phyloP scores from a whole-genome alignment of 30 jellyfish, hydroid and myxozoan genomes.

The Hydractinia echinata region DNA sequence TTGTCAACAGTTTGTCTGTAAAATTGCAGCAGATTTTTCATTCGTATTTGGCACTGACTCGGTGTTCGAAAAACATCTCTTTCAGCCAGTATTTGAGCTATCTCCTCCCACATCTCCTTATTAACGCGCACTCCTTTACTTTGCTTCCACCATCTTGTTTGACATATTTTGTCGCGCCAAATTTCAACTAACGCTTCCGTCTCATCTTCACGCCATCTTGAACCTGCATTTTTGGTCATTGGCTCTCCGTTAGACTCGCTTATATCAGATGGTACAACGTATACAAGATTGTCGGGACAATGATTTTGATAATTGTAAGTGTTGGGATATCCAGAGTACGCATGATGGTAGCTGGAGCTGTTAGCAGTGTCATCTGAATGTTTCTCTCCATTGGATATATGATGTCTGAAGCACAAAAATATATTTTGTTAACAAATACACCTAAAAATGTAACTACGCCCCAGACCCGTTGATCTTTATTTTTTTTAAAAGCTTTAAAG shows the following conservation, averaged over 20 bases:
- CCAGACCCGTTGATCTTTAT: too few relatives aligned
- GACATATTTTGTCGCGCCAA: constrained; percentile 23
- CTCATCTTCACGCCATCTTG: constrained; percentile 36
- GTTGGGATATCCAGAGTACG: background rate
- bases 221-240: constrained; percentile 24
- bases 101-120: constrained; percentile 29
- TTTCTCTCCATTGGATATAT: too few relatives aligned
- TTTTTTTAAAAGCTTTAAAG: too few relatives aligned
- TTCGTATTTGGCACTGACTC: constrained; percentile 20
- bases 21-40: constrained; percentile 18
- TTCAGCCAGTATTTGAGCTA: constrained; percentile 12
- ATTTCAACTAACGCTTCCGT: constrained; percentile 27
- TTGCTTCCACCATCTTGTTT: constrained; percentile 33
- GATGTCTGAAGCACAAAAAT: too few relatives aligned
- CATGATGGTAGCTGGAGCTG: background rate
- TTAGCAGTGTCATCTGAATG: too few relatives aligned
- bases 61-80: constrained; percentile 26
- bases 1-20: constrained; percentile 20
- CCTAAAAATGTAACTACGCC: too few relatives aligned
- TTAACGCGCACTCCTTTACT: constrained; percentile 29
- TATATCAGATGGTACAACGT: constrained; percentile 18
- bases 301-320: background rate
- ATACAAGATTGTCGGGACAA: background rate
- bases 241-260: constrained; percentile 9
- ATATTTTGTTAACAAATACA: too few relatives aligned